Evolutionary conservation across 2,797 vertebrate genomes (phyloP), one percentile per base, ranked within the genome.

Genomic region (Anniella stebbinsi): DNA sequence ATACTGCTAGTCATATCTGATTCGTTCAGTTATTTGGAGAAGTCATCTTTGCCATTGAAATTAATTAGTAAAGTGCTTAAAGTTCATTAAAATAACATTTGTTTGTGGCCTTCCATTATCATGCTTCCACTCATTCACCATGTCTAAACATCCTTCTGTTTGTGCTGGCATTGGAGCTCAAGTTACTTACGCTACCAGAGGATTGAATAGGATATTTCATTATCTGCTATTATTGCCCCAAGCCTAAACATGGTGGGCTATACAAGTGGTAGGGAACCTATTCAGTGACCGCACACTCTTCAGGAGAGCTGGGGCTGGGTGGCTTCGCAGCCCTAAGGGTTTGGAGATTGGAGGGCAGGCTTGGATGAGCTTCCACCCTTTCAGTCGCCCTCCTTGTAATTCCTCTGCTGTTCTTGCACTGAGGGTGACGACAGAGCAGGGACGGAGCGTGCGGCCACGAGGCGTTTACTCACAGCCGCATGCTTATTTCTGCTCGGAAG

Each of bases 21-120:
- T 87, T 91, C 8, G 76, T 94, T 82, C 80, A 76, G 67, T 92
- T 89, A 80, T 51, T 87, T 90, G 92, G 70, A 33, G 33, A 92
- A 90, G 28, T 89, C 78, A 91, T 36, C 33, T 4, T 0, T 76
- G 73, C 0, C 2, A 89, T 92, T 93, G 83, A 23, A 60, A 76
- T 76, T 76, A 90, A 76, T 67, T 87, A 90, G 72, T 25, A 82
- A 69, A 87, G 83, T 80, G 57, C 45, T 66, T 73, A 30, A 86
- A 67, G 73, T 80, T 82, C 81, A 36, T 10, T 63, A 91, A 84
- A 90, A 84, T 80, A 92, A 80, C 23, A 73, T n/a, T 57, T 45
- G 90, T 84, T 91, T 88, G 48, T 33, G 51, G 41, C n/a, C 41
- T 83, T 28, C 70, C 41, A 63, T 83, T 60, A 75, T 45, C 38